phyloP scores from a whole-genome alignment of 2,888 invertebrate species.

The Hecatera dysodea region DNA sequence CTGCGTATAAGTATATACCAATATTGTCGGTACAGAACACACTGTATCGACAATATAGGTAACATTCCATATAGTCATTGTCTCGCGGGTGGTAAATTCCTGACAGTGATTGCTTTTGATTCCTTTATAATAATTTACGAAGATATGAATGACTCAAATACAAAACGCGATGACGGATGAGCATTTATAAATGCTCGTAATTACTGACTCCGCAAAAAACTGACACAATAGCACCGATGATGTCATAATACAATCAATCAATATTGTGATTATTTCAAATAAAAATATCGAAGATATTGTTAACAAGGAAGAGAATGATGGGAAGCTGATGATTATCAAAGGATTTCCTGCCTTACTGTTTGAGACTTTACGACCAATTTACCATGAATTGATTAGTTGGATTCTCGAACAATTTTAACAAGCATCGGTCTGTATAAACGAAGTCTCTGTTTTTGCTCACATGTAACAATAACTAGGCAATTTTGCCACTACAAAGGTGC shows the following conservation, averaged over 20 bases:
- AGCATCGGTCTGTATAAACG: constrained; percentile 68
- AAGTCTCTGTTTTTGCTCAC: constrained; percentile 67
- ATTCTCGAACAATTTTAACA: constrained; percentile 57
- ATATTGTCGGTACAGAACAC: too few species aligned
- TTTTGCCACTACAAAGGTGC: constrained; percentile 68
- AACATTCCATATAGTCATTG: constrained; percentile 4
- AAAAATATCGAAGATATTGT: constrained; percentile 41
- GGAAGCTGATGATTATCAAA: constrained; percentile 5
- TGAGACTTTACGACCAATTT: constrained; percentile 44
- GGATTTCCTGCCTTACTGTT: constrained; percentile 32
- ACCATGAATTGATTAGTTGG: constrained; percentile 9
- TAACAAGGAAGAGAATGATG: constrained; percentile 47
- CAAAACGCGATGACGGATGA: constrained; percentile 46
- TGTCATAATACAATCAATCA: constrained; percentile 56
- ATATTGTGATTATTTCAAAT: constrained; percentile 49
- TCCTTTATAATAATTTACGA: constrained; percentile 24
- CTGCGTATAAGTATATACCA: too few species aligned
- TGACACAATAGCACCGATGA: constrained; percentile 50
- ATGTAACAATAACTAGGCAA: constrained; percentile 70
- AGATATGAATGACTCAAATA: constrained; percentile 35
- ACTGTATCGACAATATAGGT: too few species aligned
- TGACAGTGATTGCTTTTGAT: constrained; percentile 25
- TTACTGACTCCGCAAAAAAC: constrained; percentile 54
- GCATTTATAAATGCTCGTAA: constrained; percentile 52
- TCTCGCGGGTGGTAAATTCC: constrained; percentile 2